phyloP scores from a whole-genome alignment of 2,797 vertebrate species.

The Oryzias sinensis region DNA sequence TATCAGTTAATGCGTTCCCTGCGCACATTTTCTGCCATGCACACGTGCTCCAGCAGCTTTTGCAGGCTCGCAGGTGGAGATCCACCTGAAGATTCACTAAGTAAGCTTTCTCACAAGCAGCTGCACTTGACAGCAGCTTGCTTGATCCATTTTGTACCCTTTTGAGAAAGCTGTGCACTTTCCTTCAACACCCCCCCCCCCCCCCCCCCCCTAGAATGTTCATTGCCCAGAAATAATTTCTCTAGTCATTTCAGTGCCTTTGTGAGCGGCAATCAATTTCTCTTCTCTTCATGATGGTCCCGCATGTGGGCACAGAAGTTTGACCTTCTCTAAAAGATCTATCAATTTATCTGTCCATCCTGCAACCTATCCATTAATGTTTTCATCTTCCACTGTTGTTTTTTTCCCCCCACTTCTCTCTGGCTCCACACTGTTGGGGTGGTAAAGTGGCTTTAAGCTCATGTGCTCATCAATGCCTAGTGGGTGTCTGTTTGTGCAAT shows the following conservation, averaged over 20 bases:
- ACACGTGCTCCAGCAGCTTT: constrained; percentile 18
- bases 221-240: constrained; percentile 85
- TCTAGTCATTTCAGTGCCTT: constrained; percentile 83
- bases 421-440: constrained; percentile 62
- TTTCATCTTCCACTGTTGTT: constrained; percentile 78
- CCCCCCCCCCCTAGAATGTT: constrained; percentile 74
- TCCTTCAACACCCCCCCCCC: constrained; percentile 30
- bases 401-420: constrained; percentile 30
- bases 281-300: constrained; percentile 83
- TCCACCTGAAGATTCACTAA: constrained; percentile 55
- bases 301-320: constrained; percentile 81
- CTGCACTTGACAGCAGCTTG: constrained; percentile 76
- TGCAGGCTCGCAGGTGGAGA: constrained; percentile 15
- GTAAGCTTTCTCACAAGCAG: constrained; percentile 64
- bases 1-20: too few relatives aligned
- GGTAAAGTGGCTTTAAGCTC: constrained; percentile 78
- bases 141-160: constrained; percentile 72
- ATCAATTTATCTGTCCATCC: constrained; percentile 85
- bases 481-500: constrained; percentile 77
- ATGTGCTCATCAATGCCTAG: constrained; percentile 76
- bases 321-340: constrained; percentile 85
- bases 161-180: constrained; percentile 67
- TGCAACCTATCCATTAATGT: constrained; percentile 85
- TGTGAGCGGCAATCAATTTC: constrained; percentile 85
- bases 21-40: not conserved